Evolutionary conservation across 2,113 vertebrate species (phyloP).

Genomic region (Lophotis ruficrista): DNA sequence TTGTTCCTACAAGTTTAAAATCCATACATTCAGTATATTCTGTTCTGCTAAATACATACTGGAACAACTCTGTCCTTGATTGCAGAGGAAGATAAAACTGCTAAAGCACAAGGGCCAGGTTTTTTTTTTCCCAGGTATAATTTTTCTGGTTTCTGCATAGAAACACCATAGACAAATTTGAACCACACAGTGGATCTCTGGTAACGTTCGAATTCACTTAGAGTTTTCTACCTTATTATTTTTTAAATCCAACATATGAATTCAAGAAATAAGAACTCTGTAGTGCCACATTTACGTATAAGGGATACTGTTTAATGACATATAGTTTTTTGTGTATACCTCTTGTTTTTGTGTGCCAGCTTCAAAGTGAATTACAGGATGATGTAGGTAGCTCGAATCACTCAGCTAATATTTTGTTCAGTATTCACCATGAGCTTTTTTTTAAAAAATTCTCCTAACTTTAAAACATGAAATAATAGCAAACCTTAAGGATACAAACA

Average conservation of each 20-base stretch:
- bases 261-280: not conserved
- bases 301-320: not conserved
- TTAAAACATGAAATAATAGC: constrained; percentile 23
- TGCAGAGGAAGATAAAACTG: not conserved
- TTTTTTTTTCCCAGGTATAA: not conserved
- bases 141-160: not conserved
- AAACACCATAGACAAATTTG: not conserved
- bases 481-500: constrained; percentile 47
- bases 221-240: not conserved
- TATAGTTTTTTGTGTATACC: not conserved
- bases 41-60: not conserved
- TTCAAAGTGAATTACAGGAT: not conserved
- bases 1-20: constrained; percentile 52
- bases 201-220: not conserved
- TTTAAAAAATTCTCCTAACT: not conserved
- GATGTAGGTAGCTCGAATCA: not conserved
- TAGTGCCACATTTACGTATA: not conserved
- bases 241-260: not conserved
- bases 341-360: not conserved
- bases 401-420: not conserved
- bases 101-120: not conserved
- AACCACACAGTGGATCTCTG: not conserved
- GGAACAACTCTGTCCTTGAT: not conserved
- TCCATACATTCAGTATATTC: constrained; percentile 46
- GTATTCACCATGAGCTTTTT: not conserved